Conservation (phyloP, 1,140 invertebrate species). For the Brachionus rotundiformis region DNA sequence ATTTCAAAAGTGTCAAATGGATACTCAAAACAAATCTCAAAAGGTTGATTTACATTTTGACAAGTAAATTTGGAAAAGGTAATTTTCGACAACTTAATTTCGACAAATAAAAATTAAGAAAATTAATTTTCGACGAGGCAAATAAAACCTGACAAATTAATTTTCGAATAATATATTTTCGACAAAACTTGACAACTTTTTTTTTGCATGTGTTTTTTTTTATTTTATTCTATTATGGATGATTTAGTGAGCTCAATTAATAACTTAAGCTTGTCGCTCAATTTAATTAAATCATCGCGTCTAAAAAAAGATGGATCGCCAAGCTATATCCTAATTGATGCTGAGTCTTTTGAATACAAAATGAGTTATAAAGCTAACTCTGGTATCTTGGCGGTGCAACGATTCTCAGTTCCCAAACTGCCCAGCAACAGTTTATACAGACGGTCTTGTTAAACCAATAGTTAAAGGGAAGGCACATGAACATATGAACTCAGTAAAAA, state of each 20-base stretch:
- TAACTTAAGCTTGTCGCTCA: too few species aligned
- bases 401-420: conserved; percentile 18
- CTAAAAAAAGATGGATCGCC: background rate
- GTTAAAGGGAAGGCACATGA: background rate
- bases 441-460: background rate
- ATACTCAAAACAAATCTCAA: too few species aligned
- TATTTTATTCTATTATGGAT: background rate
- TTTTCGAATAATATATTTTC: background rate
- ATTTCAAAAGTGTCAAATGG: too few species aligned
- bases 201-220: background rate
- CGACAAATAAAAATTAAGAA: conserved; percentile 25
- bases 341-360: background rate
- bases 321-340: background rate
- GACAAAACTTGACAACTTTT: background rate
- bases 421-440: conserved; percentile 5
- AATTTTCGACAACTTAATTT: conserved; percentile 14
- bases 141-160: background rate
- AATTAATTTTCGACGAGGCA: background rate
- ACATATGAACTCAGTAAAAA: conserved; percentile 29
- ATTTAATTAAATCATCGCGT: background rate
- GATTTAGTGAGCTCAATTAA: background rate
- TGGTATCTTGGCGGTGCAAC: conserved; percentile 23
- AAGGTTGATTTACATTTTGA: background rate
- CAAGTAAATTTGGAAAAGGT: conserved; percentile 4
- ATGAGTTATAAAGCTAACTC: background rate